Evolutionary conservation across 2,797 vertebrate genomes (phyloP).

Genomic region (Argyrosomus regius): DNA sequence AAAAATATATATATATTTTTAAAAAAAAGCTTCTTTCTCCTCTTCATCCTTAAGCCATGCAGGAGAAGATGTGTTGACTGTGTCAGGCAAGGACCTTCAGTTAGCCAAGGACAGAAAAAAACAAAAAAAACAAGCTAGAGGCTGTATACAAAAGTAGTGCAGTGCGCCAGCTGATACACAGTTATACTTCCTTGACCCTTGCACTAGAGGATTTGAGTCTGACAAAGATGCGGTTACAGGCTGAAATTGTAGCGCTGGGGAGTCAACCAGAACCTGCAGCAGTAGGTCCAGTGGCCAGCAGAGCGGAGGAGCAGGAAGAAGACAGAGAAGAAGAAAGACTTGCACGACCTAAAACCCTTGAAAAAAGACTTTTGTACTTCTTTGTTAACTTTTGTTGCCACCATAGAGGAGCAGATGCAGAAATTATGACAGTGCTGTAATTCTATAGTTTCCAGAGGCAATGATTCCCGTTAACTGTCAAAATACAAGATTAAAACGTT

Average conservation of each 20-base stretch:
- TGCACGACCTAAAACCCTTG: not conserved
- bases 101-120: conserved; percentile 25
- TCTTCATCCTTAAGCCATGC: conserved; percentile 3
- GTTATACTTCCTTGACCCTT: conserved; percentile 21
- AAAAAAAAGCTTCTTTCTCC: conserved; percentile 4
- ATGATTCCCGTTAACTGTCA: not conserved
- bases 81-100: conserved; percentile 27
- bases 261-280: not conserved
- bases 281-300: conserved; percentile 3
- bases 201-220: not conserved
- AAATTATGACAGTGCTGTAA: not conserved
- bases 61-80: conserved; percentile 12
- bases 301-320: not conserved
- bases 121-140: conserved; percentile 26
- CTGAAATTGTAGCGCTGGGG: conserved; percentile 3
- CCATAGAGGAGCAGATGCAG: not conserved
- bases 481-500: not conserved
- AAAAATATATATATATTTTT: no score
- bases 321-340: not conserved
- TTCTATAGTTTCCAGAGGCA: not conserved
- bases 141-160: conserved; percentile 23
- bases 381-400: not conserved
- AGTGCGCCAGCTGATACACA: not conserved
- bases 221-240: conserved; percentile 4
- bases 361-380: not conserved